Conservation (phyloP, 2,888 invertebrate species). For the Tubulanus polymorphus region DNA sequence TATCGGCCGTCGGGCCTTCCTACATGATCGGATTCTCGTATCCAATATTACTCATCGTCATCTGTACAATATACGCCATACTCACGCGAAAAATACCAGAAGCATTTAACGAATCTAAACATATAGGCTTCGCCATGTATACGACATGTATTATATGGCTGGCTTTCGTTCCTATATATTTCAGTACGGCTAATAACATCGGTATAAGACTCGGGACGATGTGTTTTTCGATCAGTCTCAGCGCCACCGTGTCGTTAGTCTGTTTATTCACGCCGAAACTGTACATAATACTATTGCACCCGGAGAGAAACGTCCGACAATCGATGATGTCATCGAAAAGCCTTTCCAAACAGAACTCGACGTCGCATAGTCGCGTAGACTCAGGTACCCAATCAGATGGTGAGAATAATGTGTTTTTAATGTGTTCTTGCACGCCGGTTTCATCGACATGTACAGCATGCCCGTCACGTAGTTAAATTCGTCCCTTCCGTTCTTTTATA, state of each 20-base stretch:
- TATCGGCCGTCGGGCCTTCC: constrained; percentile 59
- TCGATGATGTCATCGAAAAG: constrained; percentile 47
- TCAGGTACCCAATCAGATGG: constrained; percentile 52
- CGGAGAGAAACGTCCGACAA: constrained; percentile 84
- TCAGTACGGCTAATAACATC: constrained; percentile 56
- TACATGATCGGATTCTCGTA: constrained; percentile 67
- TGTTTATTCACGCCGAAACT: constrained; percentile 92
- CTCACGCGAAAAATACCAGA: constrained; percentile 55
- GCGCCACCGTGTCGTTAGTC: constrained; percentile 87
- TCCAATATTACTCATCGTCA: constrained; percentile 81
- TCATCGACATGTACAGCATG: no score
- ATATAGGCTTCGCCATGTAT: constrained; percentile 71
- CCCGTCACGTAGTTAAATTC: constrained; percentile 1
- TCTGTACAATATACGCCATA: constrained; percentile 57
- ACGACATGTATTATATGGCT: constrained; percentile 73
- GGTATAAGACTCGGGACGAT: constrained; percentile 89
- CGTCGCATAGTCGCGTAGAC: constrained; percentile 42
- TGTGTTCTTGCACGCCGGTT: no score
- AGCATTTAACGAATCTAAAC: constrained; percentile 55
- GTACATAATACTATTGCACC: constrained; percentile 83
- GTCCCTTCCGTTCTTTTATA: neutral
- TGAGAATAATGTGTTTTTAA: no score
- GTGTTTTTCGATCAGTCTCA: constrained; percentile 91
- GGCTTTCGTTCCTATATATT: constrained; percentile 63
- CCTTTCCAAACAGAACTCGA: constrained; percentile 20